A percentile compares a stretch with the other conserved stretches of the same genome.
Conservation (phyloP, 2,888 invertebrate genomes). For the Lampropteryx suffumata region DNA sequence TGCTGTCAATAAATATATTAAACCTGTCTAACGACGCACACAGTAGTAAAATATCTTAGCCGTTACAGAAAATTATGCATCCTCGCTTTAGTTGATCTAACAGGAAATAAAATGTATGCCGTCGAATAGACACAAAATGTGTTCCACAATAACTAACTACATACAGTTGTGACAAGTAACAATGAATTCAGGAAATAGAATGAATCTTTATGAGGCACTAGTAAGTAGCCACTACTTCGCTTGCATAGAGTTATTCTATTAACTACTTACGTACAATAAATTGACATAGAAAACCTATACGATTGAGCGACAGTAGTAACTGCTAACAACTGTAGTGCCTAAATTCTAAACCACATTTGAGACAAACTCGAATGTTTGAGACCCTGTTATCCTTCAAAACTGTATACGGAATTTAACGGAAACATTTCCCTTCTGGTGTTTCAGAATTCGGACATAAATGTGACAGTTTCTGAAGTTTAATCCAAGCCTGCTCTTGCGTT, state of each 20-base stretch:
- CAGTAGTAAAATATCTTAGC: slow-evolving; percentile 8
- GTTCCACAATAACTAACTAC: slow-evolving; percentile 17
- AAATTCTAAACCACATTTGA: no score
- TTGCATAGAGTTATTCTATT: background rate
- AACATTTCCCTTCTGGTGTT: no score
- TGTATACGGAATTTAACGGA: no score
- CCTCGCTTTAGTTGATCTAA: background rate
- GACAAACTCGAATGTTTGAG: no score
- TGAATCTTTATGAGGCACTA: slow-evolving; percentile 26
- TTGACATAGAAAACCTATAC: no score
- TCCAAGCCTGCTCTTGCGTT: no score
- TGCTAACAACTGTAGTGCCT: no score
- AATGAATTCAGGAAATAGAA: slow-evolving; percentile 31
- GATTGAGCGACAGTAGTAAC: no score
- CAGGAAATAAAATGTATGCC: background rate
- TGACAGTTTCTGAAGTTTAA: no score
- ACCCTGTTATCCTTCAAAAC: no score
- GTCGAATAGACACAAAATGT: slow-evolving; percentile 6
- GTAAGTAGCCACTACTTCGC: background rate
- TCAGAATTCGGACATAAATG: no score
- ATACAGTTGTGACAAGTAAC: slow-evolving; percentile 17
- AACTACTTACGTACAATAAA: no score
- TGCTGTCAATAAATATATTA: background rate
- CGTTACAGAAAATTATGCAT: slow-evolving; percentile 10
- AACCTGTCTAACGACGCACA: background rate